Base-by-base conservation (phyloP, 1,140 invertebrate genomes). In the Halyomorpha halys region DNA sequence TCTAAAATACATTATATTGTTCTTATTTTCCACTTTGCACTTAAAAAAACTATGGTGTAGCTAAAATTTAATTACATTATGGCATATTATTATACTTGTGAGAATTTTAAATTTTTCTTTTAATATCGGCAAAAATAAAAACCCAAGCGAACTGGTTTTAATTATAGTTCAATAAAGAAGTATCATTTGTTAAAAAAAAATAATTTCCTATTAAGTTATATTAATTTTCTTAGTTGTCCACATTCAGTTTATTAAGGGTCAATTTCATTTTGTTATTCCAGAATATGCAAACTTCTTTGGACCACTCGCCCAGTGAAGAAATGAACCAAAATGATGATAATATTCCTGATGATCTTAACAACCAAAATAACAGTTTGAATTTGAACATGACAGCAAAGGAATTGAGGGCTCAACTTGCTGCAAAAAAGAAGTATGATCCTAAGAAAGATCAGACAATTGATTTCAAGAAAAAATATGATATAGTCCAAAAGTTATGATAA, bases 401-500 rank as follows among this genome's bases (percentile, higher is more conserved):
- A 74, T 82, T 94, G 77, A 79, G 91, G 23, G 89, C 88, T n/a
- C 83, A 88, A 67, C 75, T 94, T 60, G 86, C 89, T 13, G 82
- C 84, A 34, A 86, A 84, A 71, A 92, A 91, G 74, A 91, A 91
- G 75, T 84, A 86, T 72, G 90, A 94, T 73, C 89, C 90, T 3
- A 93, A 92, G 74, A 91, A 89, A 74, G 87, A 90, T 69, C 44
- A 49, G 18, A 82, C 83, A 23, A 85, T 94, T 75, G 90, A 91
- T 76, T 85, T 93, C 71, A 87, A 88, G 74, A 87, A 90, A 78
- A 94, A 94, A 78, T 91, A 91, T 72, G 89, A 93, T 72, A 93
- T 94, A 72, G 87, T 94, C 67, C 90, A 94, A 75, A 91, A 92
- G 77, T 80, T 90, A 69, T 90, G 23, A 23, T 56, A 56, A 23